Base-by-base conservation (phyloP, 2,888 invertebrate genomes). In the Lochmaea crataegi region DNA sequence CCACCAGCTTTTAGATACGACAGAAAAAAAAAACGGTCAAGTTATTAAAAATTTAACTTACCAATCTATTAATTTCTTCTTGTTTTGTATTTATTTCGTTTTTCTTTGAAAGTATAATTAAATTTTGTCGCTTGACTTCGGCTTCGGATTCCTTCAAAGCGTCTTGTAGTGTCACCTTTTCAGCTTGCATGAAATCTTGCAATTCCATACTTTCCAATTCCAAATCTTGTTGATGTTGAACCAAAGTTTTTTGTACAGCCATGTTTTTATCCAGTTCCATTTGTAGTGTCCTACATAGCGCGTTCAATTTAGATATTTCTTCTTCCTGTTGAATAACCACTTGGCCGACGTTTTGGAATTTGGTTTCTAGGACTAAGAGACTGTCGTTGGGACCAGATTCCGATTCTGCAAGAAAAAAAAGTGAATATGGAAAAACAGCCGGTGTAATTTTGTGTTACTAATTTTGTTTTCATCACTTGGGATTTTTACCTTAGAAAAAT, bases 181-280 rank as follows among this genome's bases (percentile, higher is more conserved):
- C 96, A 11, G 94, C 93, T 80, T 95, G 94, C 76, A 96, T 89
- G 85, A 96, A 96, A 83, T 96, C 96, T 84, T 95, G 94, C 87
- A 96, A 89, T 86, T 96, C 96, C 2, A 90, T 89, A 41, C 94
- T 92, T 85, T 96, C 96, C 22, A 90, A 90, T 85, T 96, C 95
- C 32, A 93, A 89, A 81, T 94, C 94, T 74, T 92, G 90, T 77
- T 95, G 92, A 78, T 95, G 93, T 77, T 93, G 92, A 71, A 93
- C 87, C 61, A 95, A 86, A 14, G 90, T 86, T 69, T 92, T 92
- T 77, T 93, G 93, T 0, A 91, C 88, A 71, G 91, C 90, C 68
- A 94, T 87, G 72, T 92, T 92, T 76, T 90, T 90, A 70, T 94
- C 92, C 83, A 92, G 87, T 83, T 94, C 93, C 82, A 90, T 88